phyloP scores from a whole-genome alignment of 2,888 invertebrate species.

The Dione juno region DNA sequence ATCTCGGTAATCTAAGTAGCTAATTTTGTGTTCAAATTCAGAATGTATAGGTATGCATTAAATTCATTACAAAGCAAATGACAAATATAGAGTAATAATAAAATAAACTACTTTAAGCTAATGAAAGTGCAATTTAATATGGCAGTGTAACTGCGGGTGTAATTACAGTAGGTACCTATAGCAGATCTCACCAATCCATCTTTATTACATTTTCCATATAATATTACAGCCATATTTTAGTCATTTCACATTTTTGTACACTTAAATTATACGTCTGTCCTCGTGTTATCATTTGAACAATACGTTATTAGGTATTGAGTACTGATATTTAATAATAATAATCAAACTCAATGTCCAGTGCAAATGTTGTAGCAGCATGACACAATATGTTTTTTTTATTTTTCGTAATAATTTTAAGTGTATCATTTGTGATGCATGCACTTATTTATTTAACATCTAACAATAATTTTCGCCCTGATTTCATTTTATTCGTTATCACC shows the following conservation, averaged over 20 bases:
- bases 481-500: too few relatives aligned
- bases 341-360: slow-evolving; percentile 25
- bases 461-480: too few relatives aligned
- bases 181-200: slow-evolving; percentile 14
- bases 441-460: too few relatives aligned
- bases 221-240: slow-evolving; percentile 29
- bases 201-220: slow-evolving; percentile 24
- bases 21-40: not conserved
- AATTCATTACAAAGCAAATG: not conserved
- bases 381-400: not conserved
- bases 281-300: slow-evolving; percentile 39
- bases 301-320: slow-evolving; percentile 31
- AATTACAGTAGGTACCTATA: slow-evolving; percentile 7
- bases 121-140: slow-evolving; percentile 18
- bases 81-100: not conserved
- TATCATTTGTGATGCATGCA: too few relatives aligned
- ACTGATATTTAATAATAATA: slow-evolving; percentile 22
- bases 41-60: not conserved
- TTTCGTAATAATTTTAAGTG: not conserved
- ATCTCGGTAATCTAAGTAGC: not conserved
- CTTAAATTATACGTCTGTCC: slow-evolving; percentile 33
- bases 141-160: slow-evolving; percentile 10
- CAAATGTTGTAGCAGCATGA: slow-evolving; percentile 23
- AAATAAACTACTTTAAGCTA: not conserved
- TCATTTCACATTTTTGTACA: slow-evolving; percentile 36